Conservation (phyloP, 2,888 invertebrate species). For the Spicauda simplicius region DNA sequence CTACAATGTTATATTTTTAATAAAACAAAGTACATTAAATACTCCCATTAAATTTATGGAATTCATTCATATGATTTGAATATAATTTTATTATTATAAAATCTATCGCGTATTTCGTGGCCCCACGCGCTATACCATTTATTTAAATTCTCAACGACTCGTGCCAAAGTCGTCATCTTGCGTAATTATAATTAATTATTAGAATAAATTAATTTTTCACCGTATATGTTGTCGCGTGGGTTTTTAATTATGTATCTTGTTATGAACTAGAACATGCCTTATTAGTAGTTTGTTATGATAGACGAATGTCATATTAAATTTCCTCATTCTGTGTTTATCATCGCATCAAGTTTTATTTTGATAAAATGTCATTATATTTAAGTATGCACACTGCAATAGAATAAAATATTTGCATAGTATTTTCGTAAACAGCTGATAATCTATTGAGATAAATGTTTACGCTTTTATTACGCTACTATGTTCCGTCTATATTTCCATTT, state of each 20-base stretch:
- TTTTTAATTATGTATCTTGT: slow-evolving; percentile 18
- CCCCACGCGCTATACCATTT: slow-evolving; percentile 17
- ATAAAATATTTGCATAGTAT: too few relatives aligned
- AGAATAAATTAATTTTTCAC: slow-evolving; percentile 25
- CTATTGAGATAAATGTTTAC: too few relatives aligned
- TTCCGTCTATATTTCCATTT: too few relatives aligned
- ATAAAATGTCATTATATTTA: not conserved
- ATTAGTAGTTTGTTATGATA: slow-evolving; percentile 6
- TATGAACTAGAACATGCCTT: slow-evolving; percentile 24
- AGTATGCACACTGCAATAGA: too few relatives aligned
- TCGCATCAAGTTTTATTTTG: not conserved
- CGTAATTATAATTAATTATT: slow-evolving; percentile 27
- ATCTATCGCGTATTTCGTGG: slow-evolving; percentile 1
- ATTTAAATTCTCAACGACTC: slow-evolving; percentile 26
- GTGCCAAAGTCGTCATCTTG: slow-evolving; percentile 16
- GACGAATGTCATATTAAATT: slow-evolving; percentile 11
- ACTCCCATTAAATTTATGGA: too few relatives aligned
- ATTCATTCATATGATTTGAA: too few relatives aligned
- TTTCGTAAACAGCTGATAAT: too few relatives aligned
- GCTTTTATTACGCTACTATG: too few relatives aligned
- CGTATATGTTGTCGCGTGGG: slow-evolving; percentile 25
- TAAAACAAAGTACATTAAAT: too few relatives aligned
- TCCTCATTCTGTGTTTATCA: not conserved
- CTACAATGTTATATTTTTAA: too few relatives aligned
- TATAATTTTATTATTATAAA: not conserved